These are phyloP conservation scores for Carassius carassius DNA, from an alignment of 2,113 vertebrate genomes.

Conservation along the genomic window DNA sequence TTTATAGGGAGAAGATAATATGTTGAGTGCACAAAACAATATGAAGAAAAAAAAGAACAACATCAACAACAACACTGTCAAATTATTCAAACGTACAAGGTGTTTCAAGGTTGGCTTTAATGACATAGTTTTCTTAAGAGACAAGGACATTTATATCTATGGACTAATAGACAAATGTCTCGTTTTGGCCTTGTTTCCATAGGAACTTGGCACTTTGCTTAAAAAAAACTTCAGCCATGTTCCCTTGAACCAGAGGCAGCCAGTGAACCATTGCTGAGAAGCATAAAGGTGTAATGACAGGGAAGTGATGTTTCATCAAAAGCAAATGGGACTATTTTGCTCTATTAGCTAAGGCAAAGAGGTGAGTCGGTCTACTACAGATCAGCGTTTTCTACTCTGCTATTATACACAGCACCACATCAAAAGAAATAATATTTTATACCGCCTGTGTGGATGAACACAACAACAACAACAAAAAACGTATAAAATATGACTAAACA, in stretches of 20 bases:
- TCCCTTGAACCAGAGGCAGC: background rate
- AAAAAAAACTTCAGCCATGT: background rate
- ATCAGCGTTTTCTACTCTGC: background rate
- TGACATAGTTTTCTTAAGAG: background rate
- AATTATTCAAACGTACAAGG: background rate
- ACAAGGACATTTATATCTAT: background rate
- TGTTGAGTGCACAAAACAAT: background rate
- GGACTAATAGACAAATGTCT: background rate
- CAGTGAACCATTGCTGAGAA: background rate
- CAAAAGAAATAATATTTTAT: background rate
- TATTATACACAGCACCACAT: background rate
- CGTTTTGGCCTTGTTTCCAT: slow-evolving; percentile 24
- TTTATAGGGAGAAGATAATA: background rate
- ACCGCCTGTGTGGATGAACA: background rate
- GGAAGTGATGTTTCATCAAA: slow-evolving; percentile 12
- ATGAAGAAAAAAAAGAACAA: background rate
- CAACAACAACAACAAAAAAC: background rate
- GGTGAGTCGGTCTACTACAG: background rate
- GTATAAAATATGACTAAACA: background rate
- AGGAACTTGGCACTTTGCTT: background rate
- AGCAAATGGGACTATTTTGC: background rate
- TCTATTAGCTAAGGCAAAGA: background rate
- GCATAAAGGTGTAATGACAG: slow-evolving; percentile 12
- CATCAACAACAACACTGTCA: background rate
- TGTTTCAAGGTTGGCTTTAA: background rate